phyloP scores from a whole-genome alignment of 2,888 invertebrate genomes.

The Crioceris asparagi region DNA sequence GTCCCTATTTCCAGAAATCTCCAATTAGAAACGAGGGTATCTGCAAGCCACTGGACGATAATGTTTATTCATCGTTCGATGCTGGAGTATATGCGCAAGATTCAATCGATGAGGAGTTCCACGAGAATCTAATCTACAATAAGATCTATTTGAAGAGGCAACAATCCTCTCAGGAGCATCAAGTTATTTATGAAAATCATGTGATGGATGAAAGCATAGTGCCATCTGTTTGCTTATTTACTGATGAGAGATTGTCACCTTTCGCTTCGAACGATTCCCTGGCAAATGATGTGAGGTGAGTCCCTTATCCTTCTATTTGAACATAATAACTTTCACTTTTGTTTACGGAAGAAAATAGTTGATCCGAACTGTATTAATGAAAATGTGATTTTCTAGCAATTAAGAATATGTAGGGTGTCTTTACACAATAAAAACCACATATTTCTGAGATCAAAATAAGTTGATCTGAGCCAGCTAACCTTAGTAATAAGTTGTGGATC shows the following conservation, averaged over 20 bases:
- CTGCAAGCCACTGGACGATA: conserved; percentile 28
- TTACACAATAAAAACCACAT: no score
- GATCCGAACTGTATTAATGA: no score
- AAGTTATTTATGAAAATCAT: conserved; percentile 26
- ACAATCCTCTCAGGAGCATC: conserved; percentile 10
- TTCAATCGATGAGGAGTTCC: conserved; percentile 61
- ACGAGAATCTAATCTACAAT: conserved; percentile 68
- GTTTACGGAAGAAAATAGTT: no score
- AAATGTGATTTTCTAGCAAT: no score
- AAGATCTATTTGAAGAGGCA: conserved; percentile 50
- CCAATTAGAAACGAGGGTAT: conserved; percentile 29
- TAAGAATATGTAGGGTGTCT: no score
- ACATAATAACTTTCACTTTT: no score
- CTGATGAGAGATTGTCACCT: conserved; percentile 50
- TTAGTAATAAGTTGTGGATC: no score
- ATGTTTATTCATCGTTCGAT: conserved; percentile 33
- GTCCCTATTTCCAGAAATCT: conserved; percentile 43
- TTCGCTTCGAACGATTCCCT: conserved; percentile 78
- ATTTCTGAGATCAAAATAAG: no score
- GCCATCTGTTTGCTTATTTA: conserved; percentile 34
- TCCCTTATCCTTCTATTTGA: not conserved
- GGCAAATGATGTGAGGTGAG: conserved; percentile 56
- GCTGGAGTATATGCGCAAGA: conserved; percentile 33
- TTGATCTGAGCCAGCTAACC: no score
- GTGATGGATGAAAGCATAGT: conserved; percentile 43